Base-by-base conservation (phyloP, 2,888 invertebrate genomes). In the Lampropteryx suffumata region DNA sequence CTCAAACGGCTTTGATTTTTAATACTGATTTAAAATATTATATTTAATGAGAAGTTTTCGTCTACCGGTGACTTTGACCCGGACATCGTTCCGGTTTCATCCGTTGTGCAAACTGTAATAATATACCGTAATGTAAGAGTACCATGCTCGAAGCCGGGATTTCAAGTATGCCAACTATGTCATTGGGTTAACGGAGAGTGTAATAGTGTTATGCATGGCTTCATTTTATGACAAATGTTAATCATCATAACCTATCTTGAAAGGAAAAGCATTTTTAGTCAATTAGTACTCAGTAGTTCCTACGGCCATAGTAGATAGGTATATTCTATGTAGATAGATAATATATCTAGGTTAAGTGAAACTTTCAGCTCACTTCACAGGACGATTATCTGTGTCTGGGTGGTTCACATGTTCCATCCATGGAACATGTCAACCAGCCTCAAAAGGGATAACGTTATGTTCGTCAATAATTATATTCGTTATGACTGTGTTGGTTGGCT, bases 81-180 rank as follows among this genome's bases (percentile, higher is more conserved):
- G 84, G 74, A 74, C 78, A 72, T 72, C 67, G 82, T 78, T 64
- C 79, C 72, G 78, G 80, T 74, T 75, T 81, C 76, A 51, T 57
- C 76, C 75, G 71, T 73, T 77, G 75, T 76, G 68, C 69, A 71
- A 76, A 76, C 73, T 69, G 73, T 76, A 73, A 74, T 73, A 76
- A 74, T 79, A 76, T 84, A 85, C 85, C 84, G 85, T 86, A 85
- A 84, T 67, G 78, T 79, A 80, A 81, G 74, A 84, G 77, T 75
- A 72, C 62, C 64, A 69, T 63, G 71, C 69, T 71, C 62, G 50
- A 58, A 71, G 65, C 69, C 67, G 64, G 76, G 74, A 78, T 80
- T 76, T 60, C 64, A 62, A 79, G 79, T 84, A 69, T 78, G 82
- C 71, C 82, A 86, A 79, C 80, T 79, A 81, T 82, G 81, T 81